Percentiles rank a stretch among this genome's conserved stretches.
phyloP scores from a whole-genome alignment of 2,888 invertebrate species.

The Belgica antarctica region DNA sequence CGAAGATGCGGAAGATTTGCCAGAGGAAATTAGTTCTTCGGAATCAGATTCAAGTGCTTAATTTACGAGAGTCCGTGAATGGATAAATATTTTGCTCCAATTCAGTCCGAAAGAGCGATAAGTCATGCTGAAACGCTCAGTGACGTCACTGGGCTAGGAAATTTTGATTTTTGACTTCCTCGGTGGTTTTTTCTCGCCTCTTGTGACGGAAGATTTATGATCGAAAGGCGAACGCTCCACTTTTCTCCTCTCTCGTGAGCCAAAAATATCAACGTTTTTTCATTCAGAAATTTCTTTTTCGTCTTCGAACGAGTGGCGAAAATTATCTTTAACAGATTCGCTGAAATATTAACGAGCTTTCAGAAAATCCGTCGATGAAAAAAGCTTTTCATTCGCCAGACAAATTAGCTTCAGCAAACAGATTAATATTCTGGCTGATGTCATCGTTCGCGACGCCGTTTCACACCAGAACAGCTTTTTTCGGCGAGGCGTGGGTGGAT shows the following conservation, averaged over 20 bases:
- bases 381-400: background rate
- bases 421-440: too few species aligned
- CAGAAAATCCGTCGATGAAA: background rate
- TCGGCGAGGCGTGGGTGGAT: background rate
- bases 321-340: background rate
- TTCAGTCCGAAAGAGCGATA: background rate
- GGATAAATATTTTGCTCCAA: conserved; percentile 15
- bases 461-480: background rate
- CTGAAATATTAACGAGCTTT: background rate
- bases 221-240: background rate
- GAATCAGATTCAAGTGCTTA: background rate
- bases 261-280: conserved; percentile 11
- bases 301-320: too few species aligned
- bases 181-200: background rate
- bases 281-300: too few species aligned
- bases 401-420: too few species aligned
- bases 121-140: background rate
- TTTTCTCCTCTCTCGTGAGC: background rate
- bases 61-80: background rate
- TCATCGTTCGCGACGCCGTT: too few species aligned
- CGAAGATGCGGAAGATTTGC: background rate
- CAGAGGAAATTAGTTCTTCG: background rate
- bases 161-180: background rate
- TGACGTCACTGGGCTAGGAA: background rate
- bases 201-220: conserved; percentile 12